These are phyloP conservation scores for Rambutsinella grinnellia DNA, from an alignment of 2,888 invertebrate genomes.

Conservation along the genomic window DNA sequence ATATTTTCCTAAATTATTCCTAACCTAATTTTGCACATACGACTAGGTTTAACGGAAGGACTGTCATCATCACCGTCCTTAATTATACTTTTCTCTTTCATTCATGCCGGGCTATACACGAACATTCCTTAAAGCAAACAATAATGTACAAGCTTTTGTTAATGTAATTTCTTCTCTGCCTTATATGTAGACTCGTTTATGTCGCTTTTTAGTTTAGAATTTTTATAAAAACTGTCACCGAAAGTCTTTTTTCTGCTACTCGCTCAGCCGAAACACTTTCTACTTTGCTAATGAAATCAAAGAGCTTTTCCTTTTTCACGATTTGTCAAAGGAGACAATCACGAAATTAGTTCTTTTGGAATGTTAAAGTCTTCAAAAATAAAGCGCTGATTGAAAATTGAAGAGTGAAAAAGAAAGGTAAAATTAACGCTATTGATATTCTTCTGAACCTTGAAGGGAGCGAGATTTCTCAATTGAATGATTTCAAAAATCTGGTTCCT, in stretches of 20 bases:
- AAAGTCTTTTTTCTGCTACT: slow-evolving; percentile 13
- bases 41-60: not conserved
- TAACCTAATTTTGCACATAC: not conserved
- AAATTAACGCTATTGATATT: no score
- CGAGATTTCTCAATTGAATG: slow-evolving; percentile 42
- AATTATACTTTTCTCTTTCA: not conserved
- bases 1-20: not conserved
- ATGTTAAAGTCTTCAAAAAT: no score
- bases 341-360: not conserved
- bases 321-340: slow-evolving; percentile 14
- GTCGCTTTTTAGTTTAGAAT: no score
- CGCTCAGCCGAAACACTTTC: slow-evolving; percentile 19
- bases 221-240: slow-evolving; percentile 30
- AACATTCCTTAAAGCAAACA: not conserved
- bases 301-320: slow-evolving; percentile 27
- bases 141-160: not conserved
- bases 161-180: no score
- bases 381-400: no score
- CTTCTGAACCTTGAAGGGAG: no score
- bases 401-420: no score
- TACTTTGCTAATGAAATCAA: slow-evolving; percentile 17
- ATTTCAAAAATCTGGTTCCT: slow-evolving; percentile 42
- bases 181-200: no score
- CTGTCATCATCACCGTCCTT: not conserved
- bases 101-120: not conserved